Percentiles rank a stretch among this genome's conserved stretches.
phyloP scores from a whole-genome alignment of 1,140 invertebrate species.

The Chironomus striatipennis region DNA sequence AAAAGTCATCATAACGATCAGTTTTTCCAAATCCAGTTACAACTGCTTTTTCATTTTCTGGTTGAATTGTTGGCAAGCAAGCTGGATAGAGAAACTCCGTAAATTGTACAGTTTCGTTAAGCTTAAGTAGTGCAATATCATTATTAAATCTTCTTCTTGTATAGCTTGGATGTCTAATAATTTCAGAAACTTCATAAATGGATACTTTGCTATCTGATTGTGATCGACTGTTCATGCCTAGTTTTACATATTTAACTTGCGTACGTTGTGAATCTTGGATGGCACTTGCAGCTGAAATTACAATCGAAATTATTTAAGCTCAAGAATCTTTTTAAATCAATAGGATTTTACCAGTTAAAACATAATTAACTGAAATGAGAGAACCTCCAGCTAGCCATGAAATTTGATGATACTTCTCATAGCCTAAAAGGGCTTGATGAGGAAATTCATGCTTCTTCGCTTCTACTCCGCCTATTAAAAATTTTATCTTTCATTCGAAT shows the following conservation, averaged over 20 bases:
- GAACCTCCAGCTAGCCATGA: background rate
- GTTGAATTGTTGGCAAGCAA: background rate
- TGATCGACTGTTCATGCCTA: background rate
- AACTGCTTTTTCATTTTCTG: background rate
- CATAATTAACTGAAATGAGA: background rate
- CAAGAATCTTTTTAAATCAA: no score
- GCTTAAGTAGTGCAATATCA: background rate
- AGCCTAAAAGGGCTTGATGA: constrained; percentile 13
- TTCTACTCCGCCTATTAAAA: background rate
- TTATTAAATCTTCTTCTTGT: background rate
- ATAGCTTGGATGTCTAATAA: background rate
- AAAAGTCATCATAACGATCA: background rate
- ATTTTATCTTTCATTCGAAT: no score
- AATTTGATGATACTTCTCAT: background rate
- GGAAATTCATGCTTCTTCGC: background rate
- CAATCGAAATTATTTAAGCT: no score
- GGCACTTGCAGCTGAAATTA: no score
- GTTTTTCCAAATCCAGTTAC: background rate
- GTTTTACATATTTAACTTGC: background rate
- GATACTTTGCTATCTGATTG: background rate
- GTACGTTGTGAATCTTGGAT: background rate
- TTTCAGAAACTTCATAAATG: background rate
- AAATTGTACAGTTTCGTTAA: background rate
- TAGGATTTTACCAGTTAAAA: constrained; percentile 1
- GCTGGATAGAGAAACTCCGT: background rate